Percentiles rank a stretch among this genome's conserved stretches.
These are phyloP conservation scores for Stegastes partitus DNA, from an alignment of 2,113 vertebrate species.

Conservation along the genomic window DNA sequence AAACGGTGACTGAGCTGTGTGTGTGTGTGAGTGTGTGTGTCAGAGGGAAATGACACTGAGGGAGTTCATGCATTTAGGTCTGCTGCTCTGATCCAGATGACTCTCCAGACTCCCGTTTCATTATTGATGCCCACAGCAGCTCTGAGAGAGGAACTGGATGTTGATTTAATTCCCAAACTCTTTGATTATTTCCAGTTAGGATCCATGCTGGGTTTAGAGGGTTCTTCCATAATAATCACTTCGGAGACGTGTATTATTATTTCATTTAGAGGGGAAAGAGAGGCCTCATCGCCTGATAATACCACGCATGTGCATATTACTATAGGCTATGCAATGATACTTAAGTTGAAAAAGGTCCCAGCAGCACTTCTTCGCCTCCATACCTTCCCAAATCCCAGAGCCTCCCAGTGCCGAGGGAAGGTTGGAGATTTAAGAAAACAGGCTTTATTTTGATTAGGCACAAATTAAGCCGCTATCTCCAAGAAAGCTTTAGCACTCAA, in stretches of 20 bases:
- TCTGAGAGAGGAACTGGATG: constrained; percentile 22
- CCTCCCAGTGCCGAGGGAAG: constrained; percentile 21
- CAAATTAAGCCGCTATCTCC: constrained; percentile 80
- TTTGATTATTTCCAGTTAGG: constrained; percentile 40
- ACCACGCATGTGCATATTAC: not conserved
- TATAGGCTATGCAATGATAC: not conserved
- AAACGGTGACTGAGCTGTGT: not conserved
- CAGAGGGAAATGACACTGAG: not conserved
- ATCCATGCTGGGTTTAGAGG: constrained; percentile 5
- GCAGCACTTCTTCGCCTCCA: not conserved
- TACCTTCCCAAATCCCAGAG: constrained; percentile 32
- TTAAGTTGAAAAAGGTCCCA: constrained; percentile 25
- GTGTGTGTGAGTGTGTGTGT: constrained; percentile 1
- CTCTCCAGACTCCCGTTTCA: constrained; percentile 45
- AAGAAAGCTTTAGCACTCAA: constrained; percentile 73
- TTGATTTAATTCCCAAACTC: constrained; percentile 52
- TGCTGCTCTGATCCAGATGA: constrained; percentile 25
- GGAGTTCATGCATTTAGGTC: constrained; percentile 12
- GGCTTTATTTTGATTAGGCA: constrained; percentile 74
- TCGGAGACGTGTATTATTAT: constrained; percentile 33
- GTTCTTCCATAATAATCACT: not conserved
- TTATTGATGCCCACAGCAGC: constrained; percentile 55
- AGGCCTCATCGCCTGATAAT: not conserved
- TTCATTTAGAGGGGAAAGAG: constrained; percentile 6
- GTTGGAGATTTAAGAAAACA: constrained; percentile 48